These are phyloP conservation scores for Coracopsis vasa DNA, from an alignment of 2,113 vertebrate genomes.

Conservation along the genomic window DNA sequence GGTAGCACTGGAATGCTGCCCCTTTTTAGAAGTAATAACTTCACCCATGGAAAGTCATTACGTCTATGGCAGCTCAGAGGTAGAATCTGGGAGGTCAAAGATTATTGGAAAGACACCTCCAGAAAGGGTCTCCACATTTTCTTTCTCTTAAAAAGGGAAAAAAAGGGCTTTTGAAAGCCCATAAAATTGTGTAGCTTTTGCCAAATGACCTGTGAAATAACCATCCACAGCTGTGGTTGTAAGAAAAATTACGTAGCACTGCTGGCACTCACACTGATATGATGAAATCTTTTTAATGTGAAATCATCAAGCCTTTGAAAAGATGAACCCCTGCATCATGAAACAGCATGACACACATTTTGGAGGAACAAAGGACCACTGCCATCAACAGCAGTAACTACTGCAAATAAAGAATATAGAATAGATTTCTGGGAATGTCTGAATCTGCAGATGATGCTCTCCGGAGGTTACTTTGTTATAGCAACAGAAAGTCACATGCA, in stretches of 20 bases:
- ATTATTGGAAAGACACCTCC: not conserved
- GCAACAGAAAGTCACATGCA: not conserved
- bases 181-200: not conserved
- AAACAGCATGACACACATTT: not conserved
- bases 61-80: not conserved
- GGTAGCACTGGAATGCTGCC: constrained; percentile 13
- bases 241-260: not conserved
- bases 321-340: not conserved
- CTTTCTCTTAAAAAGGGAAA: not conserved
- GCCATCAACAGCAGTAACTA: not conserved
- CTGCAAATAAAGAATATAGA: not conserved
- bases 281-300: not conserved
- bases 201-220: constrained; percentile 44
- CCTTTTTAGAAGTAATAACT: not conserved
- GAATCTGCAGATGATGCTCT: not conserved
- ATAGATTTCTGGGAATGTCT: not conserved
- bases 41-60: constrained; percentile 7
- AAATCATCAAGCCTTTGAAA: not conserved
- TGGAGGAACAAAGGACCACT: not conserved
- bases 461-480: not conserved
- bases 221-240: not conserved
- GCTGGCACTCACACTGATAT: not conserved
- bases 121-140: not conserved
- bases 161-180: not conserved
- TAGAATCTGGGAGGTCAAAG: not conserved